These are phyloP conservation scores for Bugulina stolonifera DNA, from an alignment of 2,888 invertebrate species.

Conservation along the genomic window DNA sequence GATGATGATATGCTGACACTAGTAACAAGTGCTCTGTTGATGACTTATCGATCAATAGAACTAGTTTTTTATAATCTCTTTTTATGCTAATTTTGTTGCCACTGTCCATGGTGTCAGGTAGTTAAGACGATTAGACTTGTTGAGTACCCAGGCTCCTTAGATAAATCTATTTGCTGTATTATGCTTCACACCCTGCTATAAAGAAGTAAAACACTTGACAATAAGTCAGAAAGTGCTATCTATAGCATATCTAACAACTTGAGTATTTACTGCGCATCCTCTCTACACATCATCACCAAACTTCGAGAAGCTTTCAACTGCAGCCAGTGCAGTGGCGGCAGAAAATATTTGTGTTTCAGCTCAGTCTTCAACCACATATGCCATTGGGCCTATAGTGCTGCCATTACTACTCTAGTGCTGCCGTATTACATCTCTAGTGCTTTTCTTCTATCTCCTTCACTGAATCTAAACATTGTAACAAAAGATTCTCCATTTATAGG, in stretches of 20 bases:
- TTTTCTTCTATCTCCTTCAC: not conserved
- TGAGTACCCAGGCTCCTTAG: slow-evolving; percentile 8
- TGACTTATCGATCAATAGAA: slow-evolving; percentile 15
- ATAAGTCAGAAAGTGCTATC: slow-evolving; percentile 24
- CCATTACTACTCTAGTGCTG: no score
- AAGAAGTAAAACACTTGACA: slow-evolving; percentile 26
- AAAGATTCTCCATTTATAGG: no score
- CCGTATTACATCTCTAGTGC: not conserved
- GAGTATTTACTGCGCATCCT: not conserved
- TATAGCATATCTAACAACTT: slow-evolving; percentile 1
- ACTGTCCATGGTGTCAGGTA: slow-evolving; percentile 24
- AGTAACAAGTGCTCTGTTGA: slow-evolving; percentile 22
- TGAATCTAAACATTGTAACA: no score
- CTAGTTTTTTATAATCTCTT: slow-evolving; percentile 25
- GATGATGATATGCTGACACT: slow-evolving; percentile 7
- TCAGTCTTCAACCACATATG: not conserved
- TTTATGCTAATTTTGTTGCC: slow-evolving; percentile 26
- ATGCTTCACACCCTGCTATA: slow-evolving; percentile 26
- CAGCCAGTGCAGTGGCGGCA: slow-evolving; percentile 7
- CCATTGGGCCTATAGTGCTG: no score
- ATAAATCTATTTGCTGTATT: slow-evolving; percentile 20
- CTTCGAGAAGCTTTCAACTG: not conserved
- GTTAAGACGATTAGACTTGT: slow-evolving; percentile 24
- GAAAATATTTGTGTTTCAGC: slow-evolving; percentile 23
- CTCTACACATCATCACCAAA: not conserved